Base-by-base conservation (phyloP, 2,797 vertebrate genomes). In the Lutjanus argentimaculatus region DNA sequence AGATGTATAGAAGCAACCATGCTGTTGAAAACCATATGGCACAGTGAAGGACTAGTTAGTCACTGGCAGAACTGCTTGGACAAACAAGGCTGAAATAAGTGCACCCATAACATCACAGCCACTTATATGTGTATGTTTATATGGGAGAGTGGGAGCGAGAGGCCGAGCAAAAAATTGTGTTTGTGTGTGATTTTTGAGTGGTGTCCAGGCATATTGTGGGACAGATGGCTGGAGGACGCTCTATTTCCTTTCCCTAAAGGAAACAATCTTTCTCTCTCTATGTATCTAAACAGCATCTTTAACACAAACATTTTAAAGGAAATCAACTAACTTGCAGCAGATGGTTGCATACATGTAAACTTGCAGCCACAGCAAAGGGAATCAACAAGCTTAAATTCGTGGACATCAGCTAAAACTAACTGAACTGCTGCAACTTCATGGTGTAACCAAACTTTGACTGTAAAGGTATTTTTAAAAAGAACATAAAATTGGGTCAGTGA, bases 141-240 rank as follows among this genome's bases (percentile, higher is more conserved):
- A 53, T 13, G 19, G 22, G 11, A 11, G 46, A 46, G 75, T n/a
- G 80, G 25, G 75, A 78, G 73, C 30, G 57, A 67, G 62, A 71
- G 67, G 65, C 70, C 30, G 12, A 76, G 67, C 6, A 42, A 67
- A 53, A 81, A 72, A 80, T 57, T 61, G 56, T 70, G 77, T 73
- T 40, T 46, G 45, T 68, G 59, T 74, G 78, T 48, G 77, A 82
- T 75, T 72, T 36, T 13, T 70, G 70, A 77, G 65, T 48, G 70
- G 30, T 73, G 72, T 77, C 79, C 66, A 66, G 80, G 52, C 90
- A 90, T 89, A 91, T 81, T 90, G 88, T 51, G 40, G 70, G 65
- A 85, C 91, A 94, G 91, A 93, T 92, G 90, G 92, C 71, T 59
- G 22, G n/a, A 74, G 74, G 79, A 77, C 68, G 55, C 73, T 85